Percentiles rank a stretch among this genome's conserved stretches.
Conservation (phyloP, 2,888 invertebrate genomes). For the Amphipoea lucens region DNA sequence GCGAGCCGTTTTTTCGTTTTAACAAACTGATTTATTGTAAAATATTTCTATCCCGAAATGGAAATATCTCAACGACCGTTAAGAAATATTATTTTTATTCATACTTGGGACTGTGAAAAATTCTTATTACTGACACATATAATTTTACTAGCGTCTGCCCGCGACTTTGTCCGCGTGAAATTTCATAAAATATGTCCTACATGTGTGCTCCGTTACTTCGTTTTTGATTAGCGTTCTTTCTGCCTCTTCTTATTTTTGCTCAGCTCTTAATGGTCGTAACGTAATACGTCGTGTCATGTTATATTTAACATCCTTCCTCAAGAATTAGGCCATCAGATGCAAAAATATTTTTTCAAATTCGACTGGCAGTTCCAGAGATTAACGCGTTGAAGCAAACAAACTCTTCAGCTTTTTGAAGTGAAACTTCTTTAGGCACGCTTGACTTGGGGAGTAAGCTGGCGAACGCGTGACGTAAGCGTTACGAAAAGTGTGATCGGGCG, state of each 20-base stretch:
- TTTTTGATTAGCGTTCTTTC: not conserved
- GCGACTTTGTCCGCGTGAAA: not conserved
- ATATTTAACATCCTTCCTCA: not conserved
- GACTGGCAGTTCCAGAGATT: not conserved
- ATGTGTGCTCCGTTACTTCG: not conserved
- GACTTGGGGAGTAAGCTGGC: too few relatives aligned
- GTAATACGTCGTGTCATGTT: not conserved
- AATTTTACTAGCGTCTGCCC: not conserved
- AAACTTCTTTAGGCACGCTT: too few relatives aligned
- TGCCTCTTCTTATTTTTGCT: too few relatives aligned
- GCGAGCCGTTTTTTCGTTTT: conserved; percentile 58
- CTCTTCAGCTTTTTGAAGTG: not conserved
- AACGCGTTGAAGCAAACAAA: not conserved
- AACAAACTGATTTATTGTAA: conserved; percentile 59
- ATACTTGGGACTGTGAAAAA: conserved; percentile 25
- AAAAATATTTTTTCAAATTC: not conserved
- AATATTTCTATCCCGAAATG: conserved; percentile 57
- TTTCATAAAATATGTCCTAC: not conserved
- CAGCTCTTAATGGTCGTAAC: too few relatives aligned
- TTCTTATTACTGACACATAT: conserved; percentile 18
- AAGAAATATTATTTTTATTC: conserved; percentile 47
- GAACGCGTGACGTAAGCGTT: too few relatives aligned
- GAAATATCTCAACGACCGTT: conserved; percentile 45
- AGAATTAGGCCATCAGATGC: not conserved
- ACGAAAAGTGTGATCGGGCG: too few relatives aligned